Conservation (phyloP, 2,888 invertebrate species). For the Acleris emargana region DNA sequence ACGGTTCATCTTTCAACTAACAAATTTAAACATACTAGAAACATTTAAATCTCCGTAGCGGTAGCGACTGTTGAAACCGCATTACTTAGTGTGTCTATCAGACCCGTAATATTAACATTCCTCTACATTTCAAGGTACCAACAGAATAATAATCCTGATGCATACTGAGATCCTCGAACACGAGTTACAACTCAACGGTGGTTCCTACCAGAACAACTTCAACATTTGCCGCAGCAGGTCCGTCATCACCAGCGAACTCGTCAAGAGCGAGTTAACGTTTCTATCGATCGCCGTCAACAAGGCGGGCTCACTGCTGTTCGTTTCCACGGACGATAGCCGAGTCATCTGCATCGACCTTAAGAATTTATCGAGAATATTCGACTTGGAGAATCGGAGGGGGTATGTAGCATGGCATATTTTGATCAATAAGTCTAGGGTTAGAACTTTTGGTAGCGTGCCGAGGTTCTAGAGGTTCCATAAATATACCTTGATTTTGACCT, state of each 20-base stretch:
- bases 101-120: background rate
- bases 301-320: conserved; percentile 68
- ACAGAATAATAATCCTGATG: conserved; percentile 70
- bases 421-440: background rate
- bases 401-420: conserved; percentile 47
- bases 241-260: conserved; percentile 57
- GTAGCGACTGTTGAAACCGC: no score
- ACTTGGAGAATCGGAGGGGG: conserved; percentile 76
- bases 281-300: conserved; percentile 69
- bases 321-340: conserved; percentile 73
- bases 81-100: no score
- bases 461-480: no score
- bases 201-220: conserved; percentile 49
- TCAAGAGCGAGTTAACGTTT: conserved; percentile 65
- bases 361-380: conserved; percentile 62
- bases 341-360: conserved; percentile 72
- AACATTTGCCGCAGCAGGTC: conserved; percentile 54
- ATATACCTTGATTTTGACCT: no score
- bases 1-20: no score
- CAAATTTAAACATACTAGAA: no score
- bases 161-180: conserved; percentile 65
- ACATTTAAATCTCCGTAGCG: no score
- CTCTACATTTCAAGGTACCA: conserved; percentile 56
- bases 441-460: no score
- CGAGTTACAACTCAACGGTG: conserved; percentile 54